Evolutionary conservation across 2,797 vertebrate genomes (phyloP).

Genomic region (Mionectes olivaceus): DNA sequence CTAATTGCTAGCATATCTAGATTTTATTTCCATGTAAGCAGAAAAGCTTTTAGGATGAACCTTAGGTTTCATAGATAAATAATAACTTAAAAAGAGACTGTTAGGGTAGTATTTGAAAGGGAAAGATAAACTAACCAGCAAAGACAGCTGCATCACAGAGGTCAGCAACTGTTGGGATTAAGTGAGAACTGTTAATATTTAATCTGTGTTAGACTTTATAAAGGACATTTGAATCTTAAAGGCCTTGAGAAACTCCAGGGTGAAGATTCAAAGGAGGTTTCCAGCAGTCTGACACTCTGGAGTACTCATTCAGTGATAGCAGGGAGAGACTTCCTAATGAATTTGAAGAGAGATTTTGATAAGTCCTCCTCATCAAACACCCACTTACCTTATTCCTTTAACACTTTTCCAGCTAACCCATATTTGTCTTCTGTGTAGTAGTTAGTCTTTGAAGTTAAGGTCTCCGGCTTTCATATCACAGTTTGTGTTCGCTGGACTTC

Average conservation of each 20-base stretch:
- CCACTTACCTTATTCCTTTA: background rate
- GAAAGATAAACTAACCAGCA: background rate
- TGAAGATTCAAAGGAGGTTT: background rate
- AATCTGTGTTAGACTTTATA: background rate
- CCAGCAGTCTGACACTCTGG: background rate
- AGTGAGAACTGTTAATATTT: background rate
- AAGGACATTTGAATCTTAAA: background rate
- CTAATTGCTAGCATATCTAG: background rate
- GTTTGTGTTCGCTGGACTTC: background rate
- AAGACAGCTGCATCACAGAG: background rate
- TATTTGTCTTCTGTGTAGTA: background rate
- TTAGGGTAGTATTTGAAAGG: background rate
- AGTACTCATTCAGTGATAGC: background rate
- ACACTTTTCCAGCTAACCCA: background rate
- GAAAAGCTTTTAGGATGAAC: background rate
- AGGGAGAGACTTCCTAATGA: background rate
- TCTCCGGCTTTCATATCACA: background rate
- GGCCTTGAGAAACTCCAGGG: background rate
- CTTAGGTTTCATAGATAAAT: background rate
- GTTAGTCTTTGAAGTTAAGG: background rate
- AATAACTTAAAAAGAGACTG: background rate
- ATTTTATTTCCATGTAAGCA: background rate
- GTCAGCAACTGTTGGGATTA: background rate
- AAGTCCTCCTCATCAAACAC: background rate
- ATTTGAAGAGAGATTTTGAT: background rate